phyloP scores from a whole-genome alignment of 2,888 invertebrate genomes.

The Ectobius pallidus region DNA sequence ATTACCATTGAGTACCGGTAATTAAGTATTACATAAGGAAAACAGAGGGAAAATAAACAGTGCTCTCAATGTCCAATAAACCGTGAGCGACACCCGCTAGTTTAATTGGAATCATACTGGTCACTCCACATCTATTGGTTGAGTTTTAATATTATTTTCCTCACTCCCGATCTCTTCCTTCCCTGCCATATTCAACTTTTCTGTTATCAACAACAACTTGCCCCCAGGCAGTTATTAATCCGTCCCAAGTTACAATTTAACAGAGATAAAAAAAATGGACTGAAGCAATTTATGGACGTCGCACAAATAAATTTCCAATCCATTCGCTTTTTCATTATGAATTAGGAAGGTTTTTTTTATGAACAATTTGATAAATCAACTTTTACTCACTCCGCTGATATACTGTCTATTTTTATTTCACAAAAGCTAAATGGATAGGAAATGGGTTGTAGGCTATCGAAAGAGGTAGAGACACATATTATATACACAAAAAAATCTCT shows the following conservation, averaged over 20 bases:
- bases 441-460: not conserved
- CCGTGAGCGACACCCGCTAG: too few relatives aligned
- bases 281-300: not conserved
- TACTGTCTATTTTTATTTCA: slow-evolving; percentile 1
- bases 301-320: not conserved
- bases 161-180: not conserved
- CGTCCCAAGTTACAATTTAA: not conserved
- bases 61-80: not conserved
- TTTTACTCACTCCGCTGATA: not conserved
- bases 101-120: not conserved
- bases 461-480: too few relatives aligned
- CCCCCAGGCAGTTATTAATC: not conserved
- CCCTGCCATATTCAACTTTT: not conserved
- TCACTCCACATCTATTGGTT: not conserved
- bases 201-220: not conserved
- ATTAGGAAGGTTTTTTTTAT: not conserved
- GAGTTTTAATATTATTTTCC: not conserved
- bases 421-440: slow-evolving; percentile 14
- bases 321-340: not conserved
- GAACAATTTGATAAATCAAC: slow-evolving; percentile 4
- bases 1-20: too few relatives aligned
- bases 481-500: not conserved
- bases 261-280: not conserved
- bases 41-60: too few relatives aligned
- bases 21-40: too few relatives aligned